These are phyloP conservation scores for Chloroclystis v-ata DNA, from an alignment of 2,888 invertebrate genomes.

Conservation along the genomic window DNA sequence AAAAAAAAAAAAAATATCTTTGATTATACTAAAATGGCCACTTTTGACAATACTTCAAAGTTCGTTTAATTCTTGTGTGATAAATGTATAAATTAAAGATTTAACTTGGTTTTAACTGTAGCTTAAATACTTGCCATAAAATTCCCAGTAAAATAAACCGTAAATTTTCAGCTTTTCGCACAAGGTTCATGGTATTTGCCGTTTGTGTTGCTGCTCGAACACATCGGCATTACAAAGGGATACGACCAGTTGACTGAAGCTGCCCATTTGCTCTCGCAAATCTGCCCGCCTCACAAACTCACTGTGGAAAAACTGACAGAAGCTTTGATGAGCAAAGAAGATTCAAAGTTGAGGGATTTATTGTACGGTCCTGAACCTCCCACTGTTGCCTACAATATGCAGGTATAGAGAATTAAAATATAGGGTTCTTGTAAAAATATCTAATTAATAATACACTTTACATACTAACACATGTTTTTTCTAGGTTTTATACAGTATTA, in stretches of 20 bases:
- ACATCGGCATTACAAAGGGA: slow-evolving; percentile 89
- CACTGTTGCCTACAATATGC: slow-evolving; percentile 70
- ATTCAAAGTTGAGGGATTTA: slow-evolving; percentile 64
- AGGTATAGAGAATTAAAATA: no score
- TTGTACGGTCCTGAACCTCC: slow-evolving; percentile 70
- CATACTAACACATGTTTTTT: no score
- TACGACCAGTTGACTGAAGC: slow-evolving; percentile 90
- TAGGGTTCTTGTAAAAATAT: no score
- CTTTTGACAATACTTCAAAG: no score
- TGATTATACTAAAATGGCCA: no score
- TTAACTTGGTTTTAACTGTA: no score
- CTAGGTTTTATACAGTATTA: slow-evolving; percentile 91
- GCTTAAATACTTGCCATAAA: no score
- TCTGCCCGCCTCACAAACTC: slow-evolving; percentile 86
- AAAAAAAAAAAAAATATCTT: no score
- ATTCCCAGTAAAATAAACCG: background rate
- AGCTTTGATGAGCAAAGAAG: slow-evolving; percentile 64
- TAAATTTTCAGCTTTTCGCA: slow-evolving; percentile 83
- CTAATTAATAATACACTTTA: no score
- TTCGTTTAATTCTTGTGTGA: no score
- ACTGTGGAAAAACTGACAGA: slow-evolving; percentile 75
- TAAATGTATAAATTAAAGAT: no score
- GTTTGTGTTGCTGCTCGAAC: slow-evolving; percentile 91
- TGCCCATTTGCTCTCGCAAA: slow-evolving; percentile 85
- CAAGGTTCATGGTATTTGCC: slow-evolving; percentile 86